A percentile compares a stretch with the other conserved stretches of the same genome.
Evolutionary conservation across 2,797 vertebrate species (phyloP).

Genomic region (Thalassophryne amazonica): DNA sequence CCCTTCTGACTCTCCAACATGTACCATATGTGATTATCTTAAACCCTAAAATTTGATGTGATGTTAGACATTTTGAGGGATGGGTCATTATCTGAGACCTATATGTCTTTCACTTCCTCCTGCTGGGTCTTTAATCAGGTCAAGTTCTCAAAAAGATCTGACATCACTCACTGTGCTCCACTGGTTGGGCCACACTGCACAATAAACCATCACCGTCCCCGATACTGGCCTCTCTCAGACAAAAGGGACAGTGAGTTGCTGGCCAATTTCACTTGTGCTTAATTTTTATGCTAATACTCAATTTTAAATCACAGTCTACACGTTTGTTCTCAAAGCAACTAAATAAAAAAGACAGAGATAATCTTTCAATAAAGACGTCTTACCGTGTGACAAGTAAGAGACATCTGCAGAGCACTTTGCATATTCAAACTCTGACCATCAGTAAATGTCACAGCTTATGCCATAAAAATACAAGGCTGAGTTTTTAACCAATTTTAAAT

Average conservation of each 20-base stretch:
- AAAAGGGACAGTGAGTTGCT: conserved; percentile 40
- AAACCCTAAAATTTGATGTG: conserved; percentile 45
- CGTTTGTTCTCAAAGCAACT: conserved; percentile 65
- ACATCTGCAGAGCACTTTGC: conserved; percentile 58
- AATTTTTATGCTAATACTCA: conserved; percentile 71
- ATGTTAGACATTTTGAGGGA: conserved; percentile 16
- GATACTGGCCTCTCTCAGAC: conserved; percentile 32
- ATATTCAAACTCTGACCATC: conserved; percentile 31
- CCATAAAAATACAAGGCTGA: no score
- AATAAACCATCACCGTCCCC: conserved; percentile 25
- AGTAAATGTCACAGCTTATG: no score
- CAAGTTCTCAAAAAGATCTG: conserved; percentile 30
- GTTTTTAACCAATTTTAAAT: no score
- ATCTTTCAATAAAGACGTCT: conserved; percentile 67
- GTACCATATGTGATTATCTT: conserved; percentile 28
- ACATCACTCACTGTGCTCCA: not conserved
- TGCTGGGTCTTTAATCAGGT: conserved; percentile 56
- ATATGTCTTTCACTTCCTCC: conserved; percentile 36
- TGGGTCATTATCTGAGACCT: conserved; percentile 41
- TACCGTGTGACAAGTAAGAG: conserved; percentile 55
- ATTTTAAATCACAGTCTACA: conserved; percentile 54
- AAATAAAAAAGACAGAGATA: conserved; percentile 62
- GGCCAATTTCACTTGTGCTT: conserved; percentile 61
- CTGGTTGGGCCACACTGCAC: no score
- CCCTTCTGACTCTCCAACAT: conserved; percentile 15